Percentiles rank a stretch among this genome's conserved stretches.
These are phyloP conservation scores for Silurus asotus DNA, from an alignment of 2,113 vertebrate species.

Conservation along the genomic window DNA sequence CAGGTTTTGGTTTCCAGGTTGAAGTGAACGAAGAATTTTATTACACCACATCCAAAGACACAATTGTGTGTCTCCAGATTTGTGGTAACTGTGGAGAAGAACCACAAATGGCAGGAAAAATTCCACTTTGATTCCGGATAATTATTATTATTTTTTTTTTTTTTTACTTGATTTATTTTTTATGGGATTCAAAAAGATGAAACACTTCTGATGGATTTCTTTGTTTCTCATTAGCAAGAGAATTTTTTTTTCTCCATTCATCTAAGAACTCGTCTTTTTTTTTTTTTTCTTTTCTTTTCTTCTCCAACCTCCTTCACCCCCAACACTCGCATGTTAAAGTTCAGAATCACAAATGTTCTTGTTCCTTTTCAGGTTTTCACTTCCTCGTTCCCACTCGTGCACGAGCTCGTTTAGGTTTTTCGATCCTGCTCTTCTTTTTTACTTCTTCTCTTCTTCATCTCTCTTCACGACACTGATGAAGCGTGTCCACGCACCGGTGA, in stretches of 20 bases:
- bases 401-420: background rate
- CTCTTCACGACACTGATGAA: background rate
- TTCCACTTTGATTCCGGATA: too few relatives aligned
- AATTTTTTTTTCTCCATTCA: too few relatives aligned
- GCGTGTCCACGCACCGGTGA: too few relatives aligned
- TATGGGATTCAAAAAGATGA: background rate
- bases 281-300: background rate
- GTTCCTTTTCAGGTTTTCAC: conserved; percentile 5
- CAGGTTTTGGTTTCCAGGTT: too few relatives aligned
- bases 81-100: too few relatives aligned
- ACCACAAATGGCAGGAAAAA: too few relatives aligned
- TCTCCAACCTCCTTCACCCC: background rate
- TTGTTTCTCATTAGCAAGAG: background rate
- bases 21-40: too few relatives aligned
- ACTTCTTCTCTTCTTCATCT: background rate
- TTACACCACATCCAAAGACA: too few relatives aligned
- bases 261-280: background rate
- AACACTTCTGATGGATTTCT: background rate
- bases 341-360: background rate
- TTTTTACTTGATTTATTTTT: too few relatives aligned
- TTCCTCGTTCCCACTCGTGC: background rate
- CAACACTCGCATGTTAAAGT: background rate
- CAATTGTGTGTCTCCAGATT: too few relatives aligned
- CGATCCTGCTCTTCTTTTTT: background rate
- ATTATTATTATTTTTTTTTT: too few relatives aligned